Evolutionary conservation across 92 coral and sea anemone species (phyloP), one percentile per base, ranked within the genome.

Genomic region (Zoanthus gigantus): DNA sequence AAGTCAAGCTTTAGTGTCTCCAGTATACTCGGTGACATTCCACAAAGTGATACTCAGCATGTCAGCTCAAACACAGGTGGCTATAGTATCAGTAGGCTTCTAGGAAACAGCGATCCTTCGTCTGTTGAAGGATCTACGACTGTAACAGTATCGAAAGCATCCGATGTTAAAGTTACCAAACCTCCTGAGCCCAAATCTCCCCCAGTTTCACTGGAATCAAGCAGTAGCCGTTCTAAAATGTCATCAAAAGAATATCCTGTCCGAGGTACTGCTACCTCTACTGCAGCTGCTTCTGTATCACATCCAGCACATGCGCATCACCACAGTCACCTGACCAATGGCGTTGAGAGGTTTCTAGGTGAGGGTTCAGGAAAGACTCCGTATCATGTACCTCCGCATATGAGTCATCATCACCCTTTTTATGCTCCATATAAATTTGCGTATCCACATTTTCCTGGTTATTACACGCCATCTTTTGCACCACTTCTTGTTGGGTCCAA

Each of bases 381-480:
- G 50, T 23, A 69, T 91, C 88, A 90, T 78, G 23, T 73, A 12
- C 85, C 85, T 65, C 74, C 79, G 47, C 89, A 84, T 29, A 77
- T 82, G 79, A 87, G 83, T 9, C 78, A 66, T 9, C 78, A 66
- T 28, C 82, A 78, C 75, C 92, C 87, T 2, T 77, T 79, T 66
- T 93, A 95, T 89, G 83, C 90, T 68, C 98, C 94, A 17, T 95
- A 93, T 87, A 93, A 95, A 54, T 88, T 95, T 16, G 91, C 98
- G 9, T 95, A 93, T 72, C 94, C 98, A 14, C 89, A 94, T 0
- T 94, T 91, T 28, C 94, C 98, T 0, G 88, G 92, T 10, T 95
- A 91, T 69, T 93, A 87, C 86, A 91, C 93, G 96, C 98, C 98
- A 2, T 91, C 96, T 8, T 95, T 95, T 83, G 85, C 92, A 46